Evolutionary conservation across 2,797 vertebrate species (phyloP), one percentile per base, ranked within the genome.

Genomic region (Xiphophorus birchmanni): DNA sequence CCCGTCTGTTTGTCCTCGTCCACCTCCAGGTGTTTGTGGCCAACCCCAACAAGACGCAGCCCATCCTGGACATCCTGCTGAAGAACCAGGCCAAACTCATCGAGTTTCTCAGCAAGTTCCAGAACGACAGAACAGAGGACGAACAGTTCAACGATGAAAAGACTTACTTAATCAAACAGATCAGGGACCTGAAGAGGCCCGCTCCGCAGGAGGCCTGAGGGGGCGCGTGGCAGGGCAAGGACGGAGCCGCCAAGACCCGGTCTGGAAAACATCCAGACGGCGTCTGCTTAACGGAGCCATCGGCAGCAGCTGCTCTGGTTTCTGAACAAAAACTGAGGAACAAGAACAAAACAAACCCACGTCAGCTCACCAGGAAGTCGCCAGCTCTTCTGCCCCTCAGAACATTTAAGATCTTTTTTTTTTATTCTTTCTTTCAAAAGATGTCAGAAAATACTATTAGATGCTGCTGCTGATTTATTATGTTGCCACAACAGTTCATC

Each of bases 71-170:
- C 95, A 99, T 99, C 95, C 96, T 99, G 90, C 96, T 99, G 93
- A 99, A 99, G 96, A 99, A 99, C 95, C 98, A 99, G 95, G 96
- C 97, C 94, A 99, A 99, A 89, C 97, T 99, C 89, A 98, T 99
- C 76, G 98, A 99, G 96, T 99, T 99, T 89, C 97, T 99, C 95
- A 98, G 97, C 97, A 98, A 97, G 96, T 99, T 99, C 93, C 98
- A 99, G 96, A 98, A 98, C 63, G 98, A 99, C 95, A 97, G 98
- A 92, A 98, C 97, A 78, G 98, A 99, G 92, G 98, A 99, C 5
- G 98, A 99, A 96, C 98, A 99, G 88, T 99, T 99, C 95, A 98
- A 98, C 12, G 98, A 99, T 9, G 98, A 99, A 97, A 99, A 99
- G 96, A 99, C 97, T 94, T 99, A 99, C 96, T 96, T 99, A 96